Evolutionary conservation across 2,113 vertebrate genomes (phyloP).

Genomic region (Prunella fulvescens): DNA sequence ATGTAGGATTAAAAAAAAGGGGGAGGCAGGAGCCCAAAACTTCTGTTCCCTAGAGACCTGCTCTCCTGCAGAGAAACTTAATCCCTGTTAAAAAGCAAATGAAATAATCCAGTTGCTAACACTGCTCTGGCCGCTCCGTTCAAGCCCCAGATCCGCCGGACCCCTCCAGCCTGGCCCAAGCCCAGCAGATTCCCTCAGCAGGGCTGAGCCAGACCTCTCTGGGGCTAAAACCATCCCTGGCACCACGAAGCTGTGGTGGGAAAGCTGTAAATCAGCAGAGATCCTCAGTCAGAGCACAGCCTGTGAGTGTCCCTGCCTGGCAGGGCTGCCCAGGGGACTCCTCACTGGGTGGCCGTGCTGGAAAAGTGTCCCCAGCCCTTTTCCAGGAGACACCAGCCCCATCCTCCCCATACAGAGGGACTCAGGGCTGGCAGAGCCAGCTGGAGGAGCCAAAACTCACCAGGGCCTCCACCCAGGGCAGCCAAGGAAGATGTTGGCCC

Average conservation of each 20-base stretch:
- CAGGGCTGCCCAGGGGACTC: not conserved
- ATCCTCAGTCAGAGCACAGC: not conserved
- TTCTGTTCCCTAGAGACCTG: conserved; percentile 20
- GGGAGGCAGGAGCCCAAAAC: not conserved
- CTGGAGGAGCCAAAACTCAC: not conserved
- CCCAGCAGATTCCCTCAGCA: not conserved
- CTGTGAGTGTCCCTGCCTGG: rapidly evolving
- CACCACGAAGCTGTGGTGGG: not conserved
- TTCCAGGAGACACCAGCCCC: not conserved
- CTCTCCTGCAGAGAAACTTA: conserved; percentile 45
- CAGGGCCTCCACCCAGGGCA: not conserved
- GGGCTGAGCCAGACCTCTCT: not conserved
- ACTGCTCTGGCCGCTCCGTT: not conserved
- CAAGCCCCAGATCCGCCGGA: not conserved
- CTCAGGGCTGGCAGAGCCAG: not conserved
- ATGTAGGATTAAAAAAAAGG: not conserved
- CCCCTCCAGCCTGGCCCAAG: not conserved
- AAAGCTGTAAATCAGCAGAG: not conserved
- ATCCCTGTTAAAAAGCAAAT: conserved; percentile 26
- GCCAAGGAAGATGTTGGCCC: not conserved
- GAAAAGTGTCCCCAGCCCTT: not conserved
- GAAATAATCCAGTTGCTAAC: conserved; percentile 35
- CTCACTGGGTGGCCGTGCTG: rapidly evolving
- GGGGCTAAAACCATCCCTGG: not conserved
- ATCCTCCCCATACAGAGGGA: rapidly evolving